A percentile compares a stretch with the other conserved stretches of the same genome.
Conservation (phyloP, 2,797 vertebrate genomes). For the Cynodonichthys magdalenae region DNA sequence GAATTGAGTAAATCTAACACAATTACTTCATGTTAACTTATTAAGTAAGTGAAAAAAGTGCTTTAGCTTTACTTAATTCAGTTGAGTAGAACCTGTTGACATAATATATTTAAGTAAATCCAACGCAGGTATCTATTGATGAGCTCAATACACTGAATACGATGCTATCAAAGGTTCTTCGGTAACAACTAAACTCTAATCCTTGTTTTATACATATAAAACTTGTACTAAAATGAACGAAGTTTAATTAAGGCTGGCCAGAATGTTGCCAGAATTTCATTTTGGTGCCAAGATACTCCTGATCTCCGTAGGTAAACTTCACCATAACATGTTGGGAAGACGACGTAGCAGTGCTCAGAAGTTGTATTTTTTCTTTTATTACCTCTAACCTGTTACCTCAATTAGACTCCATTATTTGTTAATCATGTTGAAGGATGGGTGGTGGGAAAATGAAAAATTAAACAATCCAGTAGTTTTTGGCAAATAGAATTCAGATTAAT, state of each 20-base stretch:
- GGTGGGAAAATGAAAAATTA: not conserved
- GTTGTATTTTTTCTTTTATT: not conserved
- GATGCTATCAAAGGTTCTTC: not conserved
- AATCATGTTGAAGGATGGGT: conserved; percentile 1
- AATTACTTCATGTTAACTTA: too few relatives aligned
- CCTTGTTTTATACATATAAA: not conserved
- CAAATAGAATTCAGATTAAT: not conserved
- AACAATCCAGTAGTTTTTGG: not conserved
- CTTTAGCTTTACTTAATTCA: too few relatives aligned
- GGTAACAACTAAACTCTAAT: not conserved
- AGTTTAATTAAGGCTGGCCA: not conserved
- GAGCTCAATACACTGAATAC: not conserved
- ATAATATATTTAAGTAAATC: too few relatives aligned
- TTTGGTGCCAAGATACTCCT: not conserved
- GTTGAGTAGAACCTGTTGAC: too few relatives aligned
- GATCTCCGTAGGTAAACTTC: not conserved
- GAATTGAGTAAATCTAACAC: too few relatives aligned
- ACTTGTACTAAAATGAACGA: not conserved
- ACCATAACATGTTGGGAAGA: not conserved
- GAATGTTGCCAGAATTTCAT: not conserved
- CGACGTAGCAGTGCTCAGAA: not conserved
- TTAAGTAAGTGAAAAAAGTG: too few relatives aligned
- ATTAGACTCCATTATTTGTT: not conserved
- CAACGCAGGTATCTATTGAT: not conserved
- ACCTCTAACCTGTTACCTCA: not conserved